Percentiles rank a stretch among this genome's conserved stretches.
Evolutionary conservation across 2,113 vertebrate species (phyloP).

Genomic region (Lophotis ruficrista): DNA sequence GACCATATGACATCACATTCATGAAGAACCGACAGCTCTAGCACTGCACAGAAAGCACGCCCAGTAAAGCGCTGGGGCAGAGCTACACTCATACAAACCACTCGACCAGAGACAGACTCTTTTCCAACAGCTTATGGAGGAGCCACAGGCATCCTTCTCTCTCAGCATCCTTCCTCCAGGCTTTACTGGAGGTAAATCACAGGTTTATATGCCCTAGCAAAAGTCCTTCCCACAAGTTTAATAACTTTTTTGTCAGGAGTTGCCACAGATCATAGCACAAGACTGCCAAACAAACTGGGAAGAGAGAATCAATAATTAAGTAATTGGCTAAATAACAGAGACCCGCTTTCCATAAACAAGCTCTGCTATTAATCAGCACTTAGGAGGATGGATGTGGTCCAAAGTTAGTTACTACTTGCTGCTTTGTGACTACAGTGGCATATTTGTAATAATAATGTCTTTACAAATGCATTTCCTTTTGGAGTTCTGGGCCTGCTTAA

Average conservation of each 20-base stretch:
- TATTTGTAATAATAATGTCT: not conserved
- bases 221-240: not conserved
- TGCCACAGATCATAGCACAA: not conserved
- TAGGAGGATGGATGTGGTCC: not conserved
- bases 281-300: not conserved
- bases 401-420: not conserved
- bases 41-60: not conserved
- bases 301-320: not conserved
- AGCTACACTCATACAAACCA: not conserved
- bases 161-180: not conserved
- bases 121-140: not conserved
- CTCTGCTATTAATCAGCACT: not conserved
- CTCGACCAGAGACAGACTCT: not conserved
- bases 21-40: not conserved
- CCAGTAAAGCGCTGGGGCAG: not conserved
- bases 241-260: not conserved
- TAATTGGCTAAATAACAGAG: slow-evolving; percentile 26
- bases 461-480: not conserved
- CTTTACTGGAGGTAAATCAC: not conserved
- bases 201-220: not conserved
- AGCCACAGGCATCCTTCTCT: not conserved
- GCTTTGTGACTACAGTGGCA: not conserved
- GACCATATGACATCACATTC: not conserved
- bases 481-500: not conserved
- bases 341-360: not conserved